phyloP scores from a whole-genome alignment of 37 sponge, comb jelly and placozoan species.

The Chondrilla cf. caribensis region DNA sequence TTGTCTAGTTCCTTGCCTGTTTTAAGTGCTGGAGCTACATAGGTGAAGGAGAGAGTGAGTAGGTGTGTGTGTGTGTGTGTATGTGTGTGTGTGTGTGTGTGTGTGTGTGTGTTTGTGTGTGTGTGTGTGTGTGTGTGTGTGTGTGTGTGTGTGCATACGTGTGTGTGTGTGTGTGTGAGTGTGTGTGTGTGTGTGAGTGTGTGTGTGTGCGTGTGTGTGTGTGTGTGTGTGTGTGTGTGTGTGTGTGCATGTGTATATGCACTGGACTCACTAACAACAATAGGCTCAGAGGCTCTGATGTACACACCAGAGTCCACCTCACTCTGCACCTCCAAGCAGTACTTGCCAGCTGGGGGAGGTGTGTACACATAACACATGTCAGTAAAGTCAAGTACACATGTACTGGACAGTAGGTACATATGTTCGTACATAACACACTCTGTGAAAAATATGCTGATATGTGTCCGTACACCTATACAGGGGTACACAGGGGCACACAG shows the following conservation, averaged over 20 bases:
- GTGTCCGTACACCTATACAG: not conserved
- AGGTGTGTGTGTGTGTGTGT: not conserved
- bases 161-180: no score
- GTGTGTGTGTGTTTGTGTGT: not conserved
- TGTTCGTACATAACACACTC: not conserved
- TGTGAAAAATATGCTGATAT: not conserved
- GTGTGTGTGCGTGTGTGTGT: no score
- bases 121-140: not conserved
- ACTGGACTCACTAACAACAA: constrained; percentile 54
- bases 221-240: no score
- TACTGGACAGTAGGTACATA: not conserved
- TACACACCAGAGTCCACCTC: constrained; percentile 18
- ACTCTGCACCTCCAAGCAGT: constrained; percentile 61
- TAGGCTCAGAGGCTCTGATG: constrained; percentile 33
- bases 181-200: no score
- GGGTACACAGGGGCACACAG: constrained; percentile 13
- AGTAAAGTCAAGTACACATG: not conserved
- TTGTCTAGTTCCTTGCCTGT: constrained; percentile 53
- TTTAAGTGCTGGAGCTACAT: constrained; percentile 54
- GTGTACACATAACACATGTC: no score
- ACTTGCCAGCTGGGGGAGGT: constrained; percentile 79
- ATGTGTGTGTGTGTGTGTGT: constrained; percentile 7
- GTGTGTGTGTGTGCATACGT: no score
- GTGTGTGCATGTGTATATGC: not conserved
- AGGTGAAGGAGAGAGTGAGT: not conserved